These are phyloP conservation scores for Caranx ignobilis DNA, from an alignment of 2,113 vertebrate species.

Conservation along the genomic window DNA sequence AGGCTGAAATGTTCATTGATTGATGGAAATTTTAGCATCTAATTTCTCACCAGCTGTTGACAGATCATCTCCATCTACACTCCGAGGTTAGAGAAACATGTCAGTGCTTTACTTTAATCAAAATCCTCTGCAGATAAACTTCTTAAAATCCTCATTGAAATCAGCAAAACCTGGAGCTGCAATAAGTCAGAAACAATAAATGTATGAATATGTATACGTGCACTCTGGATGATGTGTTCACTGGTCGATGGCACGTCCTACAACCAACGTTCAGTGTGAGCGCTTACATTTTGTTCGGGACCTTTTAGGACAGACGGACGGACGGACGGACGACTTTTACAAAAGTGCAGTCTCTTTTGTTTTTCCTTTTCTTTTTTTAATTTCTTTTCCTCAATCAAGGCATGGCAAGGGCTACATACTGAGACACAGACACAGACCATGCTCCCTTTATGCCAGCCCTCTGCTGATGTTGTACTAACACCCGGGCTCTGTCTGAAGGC, in stretches of 20 bases:
- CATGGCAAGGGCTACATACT: constrained; percentile 27
- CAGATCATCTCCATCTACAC: neutral
- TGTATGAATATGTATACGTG: neutral
- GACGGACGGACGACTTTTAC: constrained; percentile 33
- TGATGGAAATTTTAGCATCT: neutral
- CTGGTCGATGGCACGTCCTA: constrained; percentile 11
- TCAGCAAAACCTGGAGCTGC: constrained; percentile 46
- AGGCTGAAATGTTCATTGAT: neutral
- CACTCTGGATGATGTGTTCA: constrained; percentile 26
- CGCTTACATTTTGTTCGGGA: constrained; percentile 12
- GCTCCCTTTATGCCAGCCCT: constrained; percentile 28
- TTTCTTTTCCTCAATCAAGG: neutral
- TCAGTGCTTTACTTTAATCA: constrained; percentile 6
- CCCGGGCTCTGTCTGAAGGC: constrained; percentile 22
- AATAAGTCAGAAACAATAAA: constrained; percentile 46
- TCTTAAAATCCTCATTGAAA: neutral
- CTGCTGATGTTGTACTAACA: constrained; percentile 4
- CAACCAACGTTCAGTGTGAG: neutral
- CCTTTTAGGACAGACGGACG: constrained; percentile 1
- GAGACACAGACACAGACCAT: constrained; percentile 24
- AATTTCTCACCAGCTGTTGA: constrained; percentile 15
- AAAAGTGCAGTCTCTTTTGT: constrained; percentile 28
- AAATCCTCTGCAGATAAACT: constrained; percentile 14
- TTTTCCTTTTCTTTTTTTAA: constrained; percentile 3
- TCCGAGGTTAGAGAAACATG: neutral